Percentiles rank a stretch among this genome's conserved stretches.
Conservation (phyloP, 2,888 invertebrate genomes). For the Protophormia terraenovae region DNA sequence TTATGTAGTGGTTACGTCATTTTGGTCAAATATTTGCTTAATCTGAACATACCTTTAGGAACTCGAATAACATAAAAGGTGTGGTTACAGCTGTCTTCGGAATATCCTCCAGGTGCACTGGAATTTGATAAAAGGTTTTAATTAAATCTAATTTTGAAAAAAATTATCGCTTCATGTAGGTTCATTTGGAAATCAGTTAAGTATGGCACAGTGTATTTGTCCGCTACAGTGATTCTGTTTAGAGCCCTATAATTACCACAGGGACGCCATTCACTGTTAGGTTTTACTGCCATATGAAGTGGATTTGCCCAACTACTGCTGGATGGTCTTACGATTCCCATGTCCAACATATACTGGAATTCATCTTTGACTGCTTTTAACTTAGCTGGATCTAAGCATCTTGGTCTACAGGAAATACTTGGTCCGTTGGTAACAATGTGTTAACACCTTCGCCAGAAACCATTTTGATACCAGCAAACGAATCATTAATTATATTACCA, state of each 20-base stretch:
- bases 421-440: background rate
- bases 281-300: background rate
- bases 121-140: background rate
- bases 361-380: background rate
- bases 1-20: no score
- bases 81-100: no score
- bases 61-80: no score
- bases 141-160: slow-evolving; percentile 7
- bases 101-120: background rate
- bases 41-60: no score
- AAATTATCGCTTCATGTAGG: slow-evolving; percentile 2
- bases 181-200: slow-evolving; percentile 7
- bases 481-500: background rate
- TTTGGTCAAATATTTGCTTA: no score
- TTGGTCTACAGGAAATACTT: background rate
- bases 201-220: background rate
- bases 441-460: no score
- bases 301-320: background rate
- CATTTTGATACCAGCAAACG: background rate
- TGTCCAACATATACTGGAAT: slow-evolving; percentile 4
- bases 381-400: background rate
- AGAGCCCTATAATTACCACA: background rate
- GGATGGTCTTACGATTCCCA: background rate
- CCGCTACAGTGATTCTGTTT: background rate
- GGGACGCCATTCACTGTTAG: background rate